A percentile compares a stretch with the other conserved stretches of the same genome.
phyloP scores from a whole-genome alignment of 2,797 vertebrate genomes.

The Tympanoctomys barrerae region DNA sequence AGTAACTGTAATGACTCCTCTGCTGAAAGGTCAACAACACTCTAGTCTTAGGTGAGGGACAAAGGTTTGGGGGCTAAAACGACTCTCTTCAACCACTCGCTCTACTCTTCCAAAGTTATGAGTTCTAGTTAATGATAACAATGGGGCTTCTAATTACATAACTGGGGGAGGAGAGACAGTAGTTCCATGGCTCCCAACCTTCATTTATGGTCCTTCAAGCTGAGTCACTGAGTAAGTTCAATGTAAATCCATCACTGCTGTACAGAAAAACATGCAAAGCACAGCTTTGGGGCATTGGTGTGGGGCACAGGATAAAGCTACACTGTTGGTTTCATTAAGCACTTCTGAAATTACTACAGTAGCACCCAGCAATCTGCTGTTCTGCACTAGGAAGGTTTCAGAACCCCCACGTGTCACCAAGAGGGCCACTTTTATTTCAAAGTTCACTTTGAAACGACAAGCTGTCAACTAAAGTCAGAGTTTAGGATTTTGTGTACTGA shows the following conservation, averaged over 20 bases:
- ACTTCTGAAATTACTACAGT: neutral
- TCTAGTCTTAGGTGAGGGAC: neutral
- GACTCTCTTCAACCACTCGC: neutral
- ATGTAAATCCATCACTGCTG: neutral
- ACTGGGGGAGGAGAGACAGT: neutral
- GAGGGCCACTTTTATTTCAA: constrained; percentile 7
- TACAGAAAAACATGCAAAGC: neutral
- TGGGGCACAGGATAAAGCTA: neutral
- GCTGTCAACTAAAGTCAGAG: neutral
- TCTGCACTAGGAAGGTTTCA: neutral
- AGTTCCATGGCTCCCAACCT: neutral
- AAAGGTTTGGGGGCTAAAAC: neutral
- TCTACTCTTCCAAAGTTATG: neutral
- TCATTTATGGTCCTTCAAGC: neutral
- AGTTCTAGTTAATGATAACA: neutral
- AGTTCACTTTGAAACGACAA: constrained; percentile 3
- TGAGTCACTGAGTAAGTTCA: neutral
- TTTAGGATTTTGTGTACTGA: constrained; percentile 12
- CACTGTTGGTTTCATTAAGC: neutral
- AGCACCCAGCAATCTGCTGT: neutral
- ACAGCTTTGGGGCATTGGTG: accelerated
- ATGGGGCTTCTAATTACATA: neutral
- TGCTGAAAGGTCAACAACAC: neutral
- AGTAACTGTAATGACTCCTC: neutral
- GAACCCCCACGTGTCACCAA: neutral